Evolutionary conservation across 2,888 invertebrate genomes (phyloP).

Genomic region (Cerceris rybyensis): DNA sequence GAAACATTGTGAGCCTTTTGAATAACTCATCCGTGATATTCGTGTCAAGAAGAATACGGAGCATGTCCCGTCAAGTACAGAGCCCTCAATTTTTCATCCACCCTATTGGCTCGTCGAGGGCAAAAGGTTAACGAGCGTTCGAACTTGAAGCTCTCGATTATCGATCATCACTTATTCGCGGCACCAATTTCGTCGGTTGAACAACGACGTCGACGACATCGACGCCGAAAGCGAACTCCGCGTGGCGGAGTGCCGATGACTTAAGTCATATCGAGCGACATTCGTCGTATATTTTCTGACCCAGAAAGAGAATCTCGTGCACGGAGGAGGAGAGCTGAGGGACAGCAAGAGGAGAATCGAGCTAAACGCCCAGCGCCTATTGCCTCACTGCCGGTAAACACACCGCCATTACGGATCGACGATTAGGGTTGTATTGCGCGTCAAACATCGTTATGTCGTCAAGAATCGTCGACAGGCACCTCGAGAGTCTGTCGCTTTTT

Average conservation of each 20-base stretch:
- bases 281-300: slow-evolving; percentile 65
- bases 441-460: slow-evolving; percentile 41
- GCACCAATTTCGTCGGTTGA: slow-evolving; percentile 27
- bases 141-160: slow-evolving; percentile 22
- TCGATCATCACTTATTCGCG: slow-evolving; percentile 45
- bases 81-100: no score
- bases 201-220: slow-evolving; percentile 13
- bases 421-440: slow-evolving; percentile 61
- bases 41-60: no score
- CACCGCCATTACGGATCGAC: slow-evolving; percentile 62
- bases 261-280: slow-evolving; percentile 59
- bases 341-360: slow-evolving; percentile 41
- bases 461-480: slow-evolving; percentile 1
- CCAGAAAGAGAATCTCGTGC: slow-evolving; percentile 59
- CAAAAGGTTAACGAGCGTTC: neutral
- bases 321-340: slow-evolving; percentile 31
- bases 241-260: slow-evolving; percentile 33
- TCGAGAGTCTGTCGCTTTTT: no score
- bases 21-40: no score
- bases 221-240: slow-evolving; percentile 28
- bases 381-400: slow-evolving; percentile 44
- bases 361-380: slow-evolving; percentile 48
- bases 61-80: no score
- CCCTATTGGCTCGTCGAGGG: no score
- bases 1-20: no score